These are phyloP conservation scores for Diogma glabrata DNA, from an alignment of 2,888 invertebrate genomes.

Conservation along the genomic window DNA sequence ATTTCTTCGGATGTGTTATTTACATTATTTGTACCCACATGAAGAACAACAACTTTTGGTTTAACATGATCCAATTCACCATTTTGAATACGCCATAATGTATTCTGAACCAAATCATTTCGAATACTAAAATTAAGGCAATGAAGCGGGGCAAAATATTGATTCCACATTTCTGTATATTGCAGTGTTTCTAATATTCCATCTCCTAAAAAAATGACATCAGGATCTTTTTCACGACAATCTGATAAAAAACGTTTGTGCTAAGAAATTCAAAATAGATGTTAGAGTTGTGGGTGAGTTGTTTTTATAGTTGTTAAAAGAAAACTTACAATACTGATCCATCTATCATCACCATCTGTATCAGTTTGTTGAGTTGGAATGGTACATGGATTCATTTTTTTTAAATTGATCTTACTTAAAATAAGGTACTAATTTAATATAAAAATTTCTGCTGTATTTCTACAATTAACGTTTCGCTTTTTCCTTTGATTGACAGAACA, in stretches of 20 bases:
- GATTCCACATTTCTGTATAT: conserved; percentile 79
- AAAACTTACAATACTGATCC: conserved; percentile 60
- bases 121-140: conserved; percentile 78
- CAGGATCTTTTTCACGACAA: conserved; percentile 81
- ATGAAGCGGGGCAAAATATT: conserved; percentile 83
- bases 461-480: too few relatives aligned
- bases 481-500: too few relatives aligned
- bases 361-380: conserved; percentile 60
- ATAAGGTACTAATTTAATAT: too few relatives aligned
- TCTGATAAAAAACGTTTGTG: conserved; percentile 77
- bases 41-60: conserved; percentile 80
- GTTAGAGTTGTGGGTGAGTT: conserved; percentile 17
- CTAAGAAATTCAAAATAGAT: conserved; percentile 43
- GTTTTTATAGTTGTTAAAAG: conserved; percentile 8
- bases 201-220: conserved; percentile 85
- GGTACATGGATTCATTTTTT: conserved; percentile 58
- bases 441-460: too few relatives aligned
- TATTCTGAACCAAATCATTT: conserved; percentile 77
- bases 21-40: conserved; percentile 83
- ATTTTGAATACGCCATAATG: conserved; percentile 80
- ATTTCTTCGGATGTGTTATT: conserved; percentile 69
- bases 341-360: conserved; percentile 71
- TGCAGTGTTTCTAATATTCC: conserved; percentile 73
- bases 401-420: background rate
- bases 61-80: conserved; percentile 81